Percentiles rank a stretch among this genome's conserved stretches.
Conservation (phyloP, 2,888 invertebrate species). For the Aricia artaxerxes region DNA sequence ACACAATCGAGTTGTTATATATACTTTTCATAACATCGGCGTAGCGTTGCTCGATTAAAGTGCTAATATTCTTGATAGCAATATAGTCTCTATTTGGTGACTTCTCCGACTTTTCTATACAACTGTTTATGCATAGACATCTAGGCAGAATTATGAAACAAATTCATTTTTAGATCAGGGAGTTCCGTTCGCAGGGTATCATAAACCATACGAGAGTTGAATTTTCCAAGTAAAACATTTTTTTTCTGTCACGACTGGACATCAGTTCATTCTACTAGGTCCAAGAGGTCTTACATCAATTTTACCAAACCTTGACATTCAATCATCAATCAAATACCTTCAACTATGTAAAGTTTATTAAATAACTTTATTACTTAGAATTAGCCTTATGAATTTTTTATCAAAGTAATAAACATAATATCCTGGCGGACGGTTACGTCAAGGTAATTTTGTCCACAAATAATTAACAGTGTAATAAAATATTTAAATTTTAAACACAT, state of each 20-base stretch:
- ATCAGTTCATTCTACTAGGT: neutral
- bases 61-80: neutral
- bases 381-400: neutral
- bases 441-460: conserved; percentile 1
- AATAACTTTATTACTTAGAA: neutral
- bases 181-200: no score
- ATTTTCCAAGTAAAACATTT: no score
- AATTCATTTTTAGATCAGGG: no score
- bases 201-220: no score
- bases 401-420: neutral
- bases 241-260: no score
- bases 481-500: neutral
- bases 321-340: neutral
- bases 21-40: neutral
- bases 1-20: neutral
- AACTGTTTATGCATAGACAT: no score
- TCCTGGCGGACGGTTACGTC: neutral
- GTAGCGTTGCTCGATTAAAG: neutral
- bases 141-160: no score
- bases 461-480: conserved; percentile 3
- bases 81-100: neutral
- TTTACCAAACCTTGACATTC: neutral
- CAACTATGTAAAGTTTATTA: neutral
- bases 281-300: neutral
- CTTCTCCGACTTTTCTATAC: neutral